Base-by-base conservation (phyloP, 2,888 invertebrate genomes). In the Cetonia aurata region DNA sequence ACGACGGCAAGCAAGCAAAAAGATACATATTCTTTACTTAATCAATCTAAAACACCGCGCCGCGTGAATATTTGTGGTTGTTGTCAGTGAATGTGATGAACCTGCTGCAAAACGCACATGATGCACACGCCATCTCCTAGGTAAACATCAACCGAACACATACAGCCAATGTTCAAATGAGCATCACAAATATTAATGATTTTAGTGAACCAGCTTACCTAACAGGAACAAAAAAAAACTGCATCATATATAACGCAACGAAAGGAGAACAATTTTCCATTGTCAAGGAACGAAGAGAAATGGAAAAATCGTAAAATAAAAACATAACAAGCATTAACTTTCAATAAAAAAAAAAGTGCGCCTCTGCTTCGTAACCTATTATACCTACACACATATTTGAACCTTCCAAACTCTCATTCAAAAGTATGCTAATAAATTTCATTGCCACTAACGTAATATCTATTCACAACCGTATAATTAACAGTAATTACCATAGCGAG, bases 401-500 rank as follows among this genome's bases (percentile, higher is more conserved):
- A 19, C 19, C 19, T 52, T 52, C 52, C 25, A 1, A 31, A 46
- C n/a, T 8, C 25, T 12, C 44, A 46, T 46, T 46, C 60, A 59
- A 25, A n/a, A 46, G 44, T 25, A 13, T n/a, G 44, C 60, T 60
- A 31, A 33, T 60, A 46, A 46, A 60, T 46, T 59, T 46, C 46
- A 46, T 13, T 60, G 60, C 60, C 60, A 60, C 31, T 46, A 46
- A 25, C 46, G 46, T 44, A 25, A 44, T 25, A n/a, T 10, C 46
- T 42, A 52, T 52, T 12, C 37, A 15, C 57, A 57, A 17, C 57
- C 15, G 41, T 41, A 17, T 57, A 42, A 60, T 60, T 46, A 60
- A 31, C 46, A 46, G 46, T 46, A 48, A 60, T 60, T 46, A 46
- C 60, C 46, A 44, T 31, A 60, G 44, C 46, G 13, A 60, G 60